Base-by-base conservation (phyloP, 2,888 invertebrate genomes). In the Disparrhopalites patrizii region DNA sequence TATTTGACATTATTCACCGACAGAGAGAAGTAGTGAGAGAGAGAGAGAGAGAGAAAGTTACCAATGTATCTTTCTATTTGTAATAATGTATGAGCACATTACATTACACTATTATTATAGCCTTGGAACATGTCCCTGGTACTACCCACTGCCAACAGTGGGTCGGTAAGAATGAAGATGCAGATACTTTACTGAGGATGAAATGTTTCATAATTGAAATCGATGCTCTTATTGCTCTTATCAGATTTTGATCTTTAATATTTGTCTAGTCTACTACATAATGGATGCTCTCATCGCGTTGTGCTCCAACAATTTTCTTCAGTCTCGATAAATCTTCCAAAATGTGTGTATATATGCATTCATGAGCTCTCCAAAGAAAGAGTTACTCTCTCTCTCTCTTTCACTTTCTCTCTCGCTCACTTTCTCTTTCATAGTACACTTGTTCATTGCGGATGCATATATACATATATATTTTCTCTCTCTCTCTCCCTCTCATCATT, bases 221-320 rank as follows among this genome's bases (percentile, higher is more conserved):
- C 51, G 51, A 61, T 61, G 36, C 36, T 61, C 61, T 60, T 60
- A 60, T 47, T 61, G 25, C 61, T 61, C 61, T 61, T 61, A 61
- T 61, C 61, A 61, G 31, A 61, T 61, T 61, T 61, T 51, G 33
- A 61, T 61, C 61, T 61, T 60, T 61, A 18, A 36, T 31, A 58
- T 58, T 40, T 58, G 43, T 58, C 47, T 30, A 58, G 54, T 54
- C 54, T 30, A 28, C 31, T 54, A 10, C 30, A 52, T 52, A 47
- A 47, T 47, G 47, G 47, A 47, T 18, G 47, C 47, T 47, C 47
- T 47, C 47, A 47, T 47, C 47, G 47, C 47, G 47, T 47, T 47
- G 47, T 47, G 47, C 47, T 47, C 47, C 47, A 47, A 20, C 47
- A 25, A 47, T 47, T 47, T 47, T 23, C 47, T 47, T 47, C 47